Conservation (phyloP, 2,888 invertebrate species). For the Epinotia bilunana region DNA sequence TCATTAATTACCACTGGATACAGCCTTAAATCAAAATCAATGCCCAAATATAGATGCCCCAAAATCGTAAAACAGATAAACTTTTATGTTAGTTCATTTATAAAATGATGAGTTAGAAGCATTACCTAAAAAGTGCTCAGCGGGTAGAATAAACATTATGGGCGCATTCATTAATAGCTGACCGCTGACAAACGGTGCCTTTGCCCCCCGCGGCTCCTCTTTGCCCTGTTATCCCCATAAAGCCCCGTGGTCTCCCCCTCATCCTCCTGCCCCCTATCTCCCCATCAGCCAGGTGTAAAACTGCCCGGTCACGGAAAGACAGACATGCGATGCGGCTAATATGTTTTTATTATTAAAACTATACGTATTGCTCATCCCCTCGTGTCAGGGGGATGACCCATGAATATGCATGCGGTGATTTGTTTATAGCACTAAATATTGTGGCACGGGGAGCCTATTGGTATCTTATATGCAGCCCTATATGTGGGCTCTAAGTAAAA, state of each 20-base stretch:
- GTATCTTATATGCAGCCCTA: neutral
- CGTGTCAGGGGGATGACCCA: slow-evolving; percentile 69
- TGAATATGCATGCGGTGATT: slow-evolving; percentile 82
- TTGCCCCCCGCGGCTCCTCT: slow-evolving; percentile 62
- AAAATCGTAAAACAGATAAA: slow-evolving; percentile 17
- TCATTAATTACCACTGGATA: neutral
- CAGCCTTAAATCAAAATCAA: neutral
- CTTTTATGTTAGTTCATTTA: slow-evolving; percentile 70
- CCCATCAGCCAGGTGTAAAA: slow-evolving; percentile 81
- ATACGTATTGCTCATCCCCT: slow-evolving; percentile 74
- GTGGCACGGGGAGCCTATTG: slow-evolving; percentile 5
- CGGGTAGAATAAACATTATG: slow-evolving; percentile 80
- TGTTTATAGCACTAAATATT: slow-evolving; percentile 63
- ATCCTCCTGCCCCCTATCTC: slow-evolving; percentile 57
- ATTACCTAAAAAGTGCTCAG: slow-evolving; percentile 74
- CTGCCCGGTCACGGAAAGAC: slow-evolving; percentile 82
- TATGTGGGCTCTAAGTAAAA: neutral
- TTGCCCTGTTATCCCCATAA: slow-evolving; percentile 68
- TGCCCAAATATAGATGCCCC: neutral
- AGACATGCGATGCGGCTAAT: slow-evolving; percentile 83
- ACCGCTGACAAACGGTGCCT: slow-evolving; percentile 80
- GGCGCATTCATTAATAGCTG: slow-evolving; percentile 81
- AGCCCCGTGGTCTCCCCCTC: slow-evolving; percentile 61
- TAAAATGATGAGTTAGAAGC: slow-evolving; percentile 75
- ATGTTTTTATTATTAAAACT: slow-evolving; percentile 82